Evolutionary conservation across 2,797 vertebrate genomes (phyloP).

Genomic region (Meriones psammophilus): DNA sequence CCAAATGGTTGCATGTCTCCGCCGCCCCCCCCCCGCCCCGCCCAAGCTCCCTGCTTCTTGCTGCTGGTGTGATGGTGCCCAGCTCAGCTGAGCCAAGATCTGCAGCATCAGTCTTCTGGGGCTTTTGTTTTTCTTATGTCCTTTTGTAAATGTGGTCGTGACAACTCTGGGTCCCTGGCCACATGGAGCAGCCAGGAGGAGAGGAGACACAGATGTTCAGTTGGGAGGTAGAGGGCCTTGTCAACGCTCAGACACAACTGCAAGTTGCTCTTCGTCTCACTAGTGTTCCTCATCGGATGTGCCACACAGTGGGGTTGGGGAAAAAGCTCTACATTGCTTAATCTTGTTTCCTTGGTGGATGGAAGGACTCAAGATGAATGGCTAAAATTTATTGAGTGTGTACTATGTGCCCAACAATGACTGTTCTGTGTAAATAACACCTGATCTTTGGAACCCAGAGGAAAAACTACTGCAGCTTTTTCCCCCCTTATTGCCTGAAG

Average conservation of each 20-base stretch:
- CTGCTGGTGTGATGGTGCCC: background rate
- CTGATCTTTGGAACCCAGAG: background rate
- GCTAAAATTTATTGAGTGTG: background rate
- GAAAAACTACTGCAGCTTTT: background rate
- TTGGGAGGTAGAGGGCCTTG: background rate
- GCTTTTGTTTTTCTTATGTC: slow-evolving; percentile 4
- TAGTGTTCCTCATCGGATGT: background rate
- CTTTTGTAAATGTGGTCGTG: slow-evolving; percentile 11
- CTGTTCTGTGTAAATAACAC: background rate
- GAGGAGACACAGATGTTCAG: background rate
- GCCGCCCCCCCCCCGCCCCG: background rate
- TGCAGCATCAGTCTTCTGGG: background rate
- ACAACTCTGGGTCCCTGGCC: background rate
- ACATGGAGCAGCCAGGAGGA: background rate
- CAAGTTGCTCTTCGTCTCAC: background rate
- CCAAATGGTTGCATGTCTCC: background rate
- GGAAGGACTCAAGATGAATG: background rate
- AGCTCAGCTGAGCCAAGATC: background rate
- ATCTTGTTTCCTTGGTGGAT: slow-evolving; percentile 27
- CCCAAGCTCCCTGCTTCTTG: background rate
- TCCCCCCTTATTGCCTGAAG: background rate
- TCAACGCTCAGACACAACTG: background rate
- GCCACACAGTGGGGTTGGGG: background rate
- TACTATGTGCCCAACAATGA: background rate
- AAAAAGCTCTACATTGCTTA: background rate